Percentiles rank a stretch among this genome's conserved stretches.
Conservation (phyloP, 2,888 invertebrate species). For the Acholoe squamosa region DNA sequence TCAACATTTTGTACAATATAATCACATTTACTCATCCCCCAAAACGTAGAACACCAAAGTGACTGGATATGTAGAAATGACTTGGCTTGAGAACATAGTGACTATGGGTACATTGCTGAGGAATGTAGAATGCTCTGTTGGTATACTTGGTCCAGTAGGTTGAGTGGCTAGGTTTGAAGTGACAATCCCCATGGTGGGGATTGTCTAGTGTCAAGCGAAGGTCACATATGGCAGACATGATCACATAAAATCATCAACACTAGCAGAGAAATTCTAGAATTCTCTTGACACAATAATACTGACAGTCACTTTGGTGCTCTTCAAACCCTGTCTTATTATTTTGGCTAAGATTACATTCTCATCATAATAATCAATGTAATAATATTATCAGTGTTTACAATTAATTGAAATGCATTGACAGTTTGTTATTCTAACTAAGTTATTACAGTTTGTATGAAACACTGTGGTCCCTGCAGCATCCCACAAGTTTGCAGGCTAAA, state of each 20-base stretch:
- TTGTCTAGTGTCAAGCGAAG: constrained; percentile 58
- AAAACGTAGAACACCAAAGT: constrained; percentile 57
- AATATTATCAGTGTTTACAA: constrained; percentile 44
- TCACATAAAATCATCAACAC: constrained; percentile 60
- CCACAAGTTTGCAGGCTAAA: constrained; percentile 60
- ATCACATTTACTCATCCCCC: constrained; percentile 60
- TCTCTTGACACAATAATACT: constrained; percentile 60
- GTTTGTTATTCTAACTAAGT: constrained; percentile 33
- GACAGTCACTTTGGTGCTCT: constrained; percentile 62
- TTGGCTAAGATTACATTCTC: constrained; percentile 57
- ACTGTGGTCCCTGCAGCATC: constrained; percentile 51
- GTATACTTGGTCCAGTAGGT: constrained; percentile 61
- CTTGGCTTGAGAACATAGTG: constrained; percentile 56
- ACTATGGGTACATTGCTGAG: constrained; percentile 53
- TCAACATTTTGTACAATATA: constrained; percentile 53
- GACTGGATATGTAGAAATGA: constrained; percentile 62
- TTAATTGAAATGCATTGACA: constrained; percentile 57
- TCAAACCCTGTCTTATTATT: constrained; percentile 61
- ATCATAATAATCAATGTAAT: constrained; percentile 34
- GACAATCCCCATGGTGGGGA: neutral
- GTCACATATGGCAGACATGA: constrained; percentile 61
- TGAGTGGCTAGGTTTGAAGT: constrained; percentile 59
- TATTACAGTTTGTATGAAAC: constrained; percentile 57
- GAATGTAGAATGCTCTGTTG: constrained; percentile 60
- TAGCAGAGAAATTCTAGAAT: constrained; percentile 56